These are phyloP conservation scores for Chelon labrosus DNA, from an alignment of 2,797 vertebrate species.

Conservation along the genomic window DNA sequence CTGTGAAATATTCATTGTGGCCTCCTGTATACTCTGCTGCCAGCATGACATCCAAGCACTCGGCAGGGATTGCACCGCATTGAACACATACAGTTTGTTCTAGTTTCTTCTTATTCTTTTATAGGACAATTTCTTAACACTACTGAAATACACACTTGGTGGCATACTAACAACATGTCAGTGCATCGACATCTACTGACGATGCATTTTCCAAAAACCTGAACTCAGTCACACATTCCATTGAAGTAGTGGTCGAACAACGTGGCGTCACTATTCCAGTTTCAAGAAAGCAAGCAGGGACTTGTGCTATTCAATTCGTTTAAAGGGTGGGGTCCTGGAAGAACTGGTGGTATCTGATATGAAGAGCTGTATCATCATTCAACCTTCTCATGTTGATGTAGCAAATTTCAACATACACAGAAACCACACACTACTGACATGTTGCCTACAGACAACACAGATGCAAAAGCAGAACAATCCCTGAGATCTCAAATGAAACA, in stretches of 20 bases:
- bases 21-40: slow-evolving; percentile 56
- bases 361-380: slow-evolving; percentile 18
- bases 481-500: slow-evolving; percentile 11
- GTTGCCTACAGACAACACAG: not conserved
- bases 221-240: not conserved
- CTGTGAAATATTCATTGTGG: slow-evolving; percentile 78
- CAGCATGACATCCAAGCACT: slow-evolving; percentile 34
- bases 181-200: not conserved
- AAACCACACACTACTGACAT: not conserved
- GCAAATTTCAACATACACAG: slow-evolving; percentile 5
- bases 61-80: slow-evolving; percentile 8
- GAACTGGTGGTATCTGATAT: slow-evolving; percentile 52
- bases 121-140: too few species aligned
- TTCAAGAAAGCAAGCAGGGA: slow-evolving; percentile 45
- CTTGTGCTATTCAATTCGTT: slow-evolving; percentile 30
- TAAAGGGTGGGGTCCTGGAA: slow-evolving; percentile 55
- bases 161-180: not conserved
- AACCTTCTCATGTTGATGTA: not conserved
- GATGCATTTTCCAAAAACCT: not conserved
- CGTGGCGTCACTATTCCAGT: slow-evolving; percentile 18
- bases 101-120: too few species aligned
- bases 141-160: not conserved
- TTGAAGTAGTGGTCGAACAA: slow-evolving; percentile 18
- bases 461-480: slow-evolving; percentile 7
- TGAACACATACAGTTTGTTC: not conserved